Conservation (phyloP, 1,140 invertebrate genomes). For the Copidosoma floridanum region DNA sequence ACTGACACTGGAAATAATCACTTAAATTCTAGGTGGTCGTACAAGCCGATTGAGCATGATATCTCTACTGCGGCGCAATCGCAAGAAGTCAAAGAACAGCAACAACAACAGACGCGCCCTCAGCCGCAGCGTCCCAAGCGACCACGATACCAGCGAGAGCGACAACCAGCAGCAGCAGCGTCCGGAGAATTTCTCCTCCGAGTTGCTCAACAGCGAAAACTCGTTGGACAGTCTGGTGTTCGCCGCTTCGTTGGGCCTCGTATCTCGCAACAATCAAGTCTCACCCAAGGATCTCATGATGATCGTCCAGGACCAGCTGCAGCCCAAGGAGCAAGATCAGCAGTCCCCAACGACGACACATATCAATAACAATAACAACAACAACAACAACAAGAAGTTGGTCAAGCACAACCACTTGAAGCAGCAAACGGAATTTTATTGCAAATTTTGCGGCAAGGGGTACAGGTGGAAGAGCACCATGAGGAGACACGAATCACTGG, state of each 20-base stretch:
- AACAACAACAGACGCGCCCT: slow-evolving; percentile 25
- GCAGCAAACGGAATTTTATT: slow-evolving; percentile 61
- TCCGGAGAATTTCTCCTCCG: slow-evolving; percentile 1
- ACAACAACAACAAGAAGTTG: too few relatives aligned
- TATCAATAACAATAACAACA: too few relatives aligned
- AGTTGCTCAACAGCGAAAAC: slow-evolving; percentile 28
- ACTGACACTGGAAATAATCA: too few relatives aligned
- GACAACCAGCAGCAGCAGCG: slow-evolving; percentile 20
- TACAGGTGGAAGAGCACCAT: slow-evolving; percentile 81
- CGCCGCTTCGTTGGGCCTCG: slow-evolving; percentile 51
- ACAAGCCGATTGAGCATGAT: slow-evolving; percentile 30
- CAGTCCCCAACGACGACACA: not conserved
- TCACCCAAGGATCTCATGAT: slow-evolving; percentile 42
- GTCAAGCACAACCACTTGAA: slow-evolving; percentile 61
- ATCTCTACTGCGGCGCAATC: slow-evolving; percentile 20
- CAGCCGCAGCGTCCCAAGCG: slow-evolving; percentile 33
- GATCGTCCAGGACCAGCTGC: slow-evolving; percentile 28
- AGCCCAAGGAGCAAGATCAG: not conserved
- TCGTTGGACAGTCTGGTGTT: slow-evolving; percentile 48
- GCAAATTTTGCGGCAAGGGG: slow-evolving; percentile 75
- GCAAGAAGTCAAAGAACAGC: slow-evolving; percentile 1
- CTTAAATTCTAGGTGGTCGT: too few relatives aligned
- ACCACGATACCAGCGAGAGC: slow-evolving; percentile 31
- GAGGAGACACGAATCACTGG: slow-evolving; percentile 77
- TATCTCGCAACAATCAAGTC: slow-evolving; percentile 44